Evolutionary conservation across 1,140 invertebrate genomes (phyloP), one percentile per base, ranked within the genome.

Genomic region (Brachionus angularis): DNA sequence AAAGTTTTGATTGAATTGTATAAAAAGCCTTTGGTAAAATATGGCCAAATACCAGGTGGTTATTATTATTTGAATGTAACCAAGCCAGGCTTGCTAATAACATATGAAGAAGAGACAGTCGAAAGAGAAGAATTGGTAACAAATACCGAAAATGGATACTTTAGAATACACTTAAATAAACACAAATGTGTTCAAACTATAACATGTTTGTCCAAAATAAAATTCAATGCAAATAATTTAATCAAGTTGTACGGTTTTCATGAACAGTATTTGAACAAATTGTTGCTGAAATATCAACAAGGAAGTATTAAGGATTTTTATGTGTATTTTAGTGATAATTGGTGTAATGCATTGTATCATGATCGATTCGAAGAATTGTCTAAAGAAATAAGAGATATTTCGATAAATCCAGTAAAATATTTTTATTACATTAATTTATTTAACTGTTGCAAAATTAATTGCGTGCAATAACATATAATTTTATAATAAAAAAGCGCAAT

Each of bases 351-450:
- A 4, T 67, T 82, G 10, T 82, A 76, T 71, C 80, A 82, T 67
- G 80, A 82, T 72, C 74, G 80, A 49, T 82, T 81, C 73, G 36
- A 76, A 8, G 79, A 81, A 62, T 79, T 82, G 71, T 50, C 78
- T 29, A 77, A 80, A 69, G 80, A 82, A 75, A 73, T 81, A 5
- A 52, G 80, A 31, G 79, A 81, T 53, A 73, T 80, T 21, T 75
- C 80, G 10, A 76, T 75, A 8, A 75, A 75, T 73, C 76, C 78
- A 39, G 79, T 81, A 79, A 75, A 77, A 74, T 23, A 33, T 44
- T 10, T 12, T 27, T n/a, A n/a, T n/a, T n/a, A n/a, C n/a, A n/a
- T n/a, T n/a, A n/a, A n/a, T n/a, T n/a, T n/a, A n/a, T n/a, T n/a
- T n/a, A n/a, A n/a, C n/a, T n/a, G n/a, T n/a, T n/a, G n/a, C n/a